Evolutionary conservation across 2,797 vertebrate genomes (phyloP), one percentile per base, ranked within the genome.

Genomic region (Gallinago solitaria): DNA sequence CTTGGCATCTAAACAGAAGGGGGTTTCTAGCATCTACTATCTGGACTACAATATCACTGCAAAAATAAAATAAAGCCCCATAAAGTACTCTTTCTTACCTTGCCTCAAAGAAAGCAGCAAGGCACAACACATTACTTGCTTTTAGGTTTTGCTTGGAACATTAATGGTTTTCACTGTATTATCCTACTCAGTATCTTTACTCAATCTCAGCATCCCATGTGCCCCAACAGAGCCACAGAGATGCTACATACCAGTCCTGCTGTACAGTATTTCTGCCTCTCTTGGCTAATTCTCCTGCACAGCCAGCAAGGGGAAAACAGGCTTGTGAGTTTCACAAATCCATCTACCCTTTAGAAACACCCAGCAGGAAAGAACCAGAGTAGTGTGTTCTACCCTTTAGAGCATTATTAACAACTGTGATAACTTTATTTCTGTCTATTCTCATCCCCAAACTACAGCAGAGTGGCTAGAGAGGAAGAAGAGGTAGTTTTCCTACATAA

Each of bases 21-120:
- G 99, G 99, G 89, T 99, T 99, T 97, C 99, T 98, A 95, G 98
- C 99, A 97, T 99, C 99, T 64, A 99, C 98, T 69, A 99, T 99
- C 96, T 99, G 99, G 93, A 99, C 98, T 59, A 99, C 98, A 9
- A 99, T 79, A 56, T 99, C 99, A 95, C 99, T 99, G 96, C 76
- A 96, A 96, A 94, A 89, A 82, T 9, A 96, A 95, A 96, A 43
- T 48, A 32, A 75, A 97, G 61, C 24, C 10, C 51, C 24, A 51
- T 95, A 4, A 84, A 90, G 20, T 70, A 68, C 5, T 43, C 20
- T 35, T 33, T 3, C 37, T 75, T 24, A n/a, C 17, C 25, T 47
- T 48, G 30, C 30, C 57, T 81, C 43, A 78, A 74, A 94, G 23
- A n/a, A 83, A 35, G 32, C 53, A 87, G 15, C 19, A 74, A 77